A percentile compares a stretch with the other conserved stretches of the same genome.
Conservation (phyloP, 2,888 invertebrate genomes). For the Volucella inflata region DNA sequence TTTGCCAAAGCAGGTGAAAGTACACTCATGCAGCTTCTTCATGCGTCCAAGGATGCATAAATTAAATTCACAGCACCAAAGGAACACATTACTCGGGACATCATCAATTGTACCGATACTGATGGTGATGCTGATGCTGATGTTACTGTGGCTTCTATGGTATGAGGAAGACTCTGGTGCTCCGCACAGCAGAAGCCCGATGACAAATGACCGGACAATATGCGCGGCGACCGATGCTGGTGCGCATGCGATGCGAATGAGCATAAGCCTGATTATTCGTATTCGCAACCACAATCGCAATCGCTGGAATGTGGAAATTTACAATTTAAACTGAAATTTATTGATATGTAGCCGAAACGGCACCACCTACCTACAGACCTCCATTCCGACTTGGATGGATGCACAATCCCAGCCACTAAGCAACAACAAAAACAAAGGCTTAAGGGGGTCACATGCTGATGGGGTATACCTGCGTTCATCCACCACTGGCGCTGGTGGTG, state of each 20-base stretch:
- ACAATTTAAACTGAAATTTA: slow-evolving; percentile 72
- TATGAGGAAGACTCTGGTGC: slow-evolving; percentile 63
- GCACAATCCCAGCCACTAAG: not conserved
- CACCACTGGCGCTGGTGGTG: slow-evolving; percentile 12
- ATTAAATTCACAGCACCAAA: slow-evolving; percentile 66
- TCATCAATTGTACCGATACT: slow-evolving; percentile 57
- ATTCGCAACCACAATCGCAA: not conserved
- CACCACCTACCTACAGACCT: slow-evolving; percentile 76
- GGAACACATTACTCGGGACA: slow-evolving; percentile 70
- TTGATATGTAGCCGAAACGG: slow-evolving; percentile 71
- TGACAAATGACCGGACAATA: slow-evolving; percentile 73
- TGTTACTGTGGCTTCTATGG: slow-evolving; percentile 26
- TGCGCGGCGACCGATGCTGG: slow-evolving; percentile 23
- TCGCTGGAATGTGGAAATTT: slow-evolving; percentile 68
- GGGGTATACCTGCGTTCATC: slow-evolving; percentile 25
- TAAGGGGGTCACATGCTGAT: slow-evolving; percentile 71
- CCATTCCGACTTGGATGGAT: slow-evolving; percentile 54
- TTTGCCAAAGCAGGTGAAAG: slow-evolving; percentile 72
- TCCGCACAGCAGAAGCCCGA: slow-evolving; percentile 71
- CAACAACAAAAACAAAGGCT: not conserved
- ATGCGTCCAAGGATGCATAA: slow-evolving; percentile 70
- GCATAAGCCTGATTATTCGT: too few relatives aligned
- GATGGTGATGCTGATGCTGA: too few relatives aligned
- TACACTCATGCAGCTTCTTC: slow-evolving; percentile 55
- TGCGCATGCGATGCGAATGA: slow-evolving; percentile 15